Percentiles rank a stretch among this genome's conserved stretches.
Evolutionary conservation across 1,140 invertebrate species (phyloP).

Genomic region (Heliconius nattereri): DNA sequence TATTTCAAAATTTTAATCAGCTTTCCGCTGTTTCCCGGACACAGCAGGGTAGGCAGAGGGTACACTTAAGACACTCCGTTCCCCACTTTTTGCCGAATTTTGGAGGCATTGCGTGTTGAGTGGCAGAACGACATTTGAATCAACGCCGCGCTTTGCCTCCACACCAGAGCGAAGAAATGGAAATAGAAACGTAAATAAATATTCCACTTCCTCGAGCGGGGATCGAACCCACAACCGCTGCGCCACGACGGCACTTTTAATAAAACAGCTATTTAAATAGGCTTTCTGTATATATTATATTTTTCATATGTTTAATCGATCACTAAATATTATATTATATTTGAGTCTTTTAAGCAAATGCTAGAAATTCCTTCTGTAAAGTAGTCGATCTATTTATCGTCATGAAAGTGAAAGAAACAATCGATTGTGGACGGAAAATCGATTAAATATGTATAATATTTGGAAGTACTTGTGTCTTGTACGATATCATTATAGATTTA

Average conservation of each 20-base stretch:
- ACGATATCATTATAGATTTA: not conserved
- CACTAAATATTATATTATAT: not conserved
- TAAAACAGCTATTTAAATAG: not conserved
- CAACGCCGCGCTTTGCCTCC: no score
- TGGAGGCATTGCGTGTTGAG: no score
- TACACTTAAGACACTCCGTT: no score
- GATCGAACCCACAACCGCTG: no score
- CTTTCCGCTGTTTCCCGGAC: no score
- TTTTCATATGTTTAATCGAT: not conserved
- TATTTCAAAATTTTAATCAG: no score
- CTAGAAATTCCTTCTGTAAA: not conserved
- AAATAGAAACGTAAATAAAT: no score
- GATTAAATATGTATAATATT: not conserved
- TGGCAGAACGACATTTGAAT: no score
- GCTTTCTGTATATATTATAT: not conserved
- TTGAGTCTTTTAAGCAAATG: not conserved
- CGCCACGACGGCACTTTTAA: not conserved
- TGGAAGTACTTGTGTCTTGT: not conserved
- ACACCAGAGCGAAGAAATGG: no score
- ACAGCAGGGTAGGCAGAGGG: no score
- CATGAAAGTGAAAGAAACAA: not conserved
- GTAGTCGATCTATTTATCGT: constrained; percentile 2
- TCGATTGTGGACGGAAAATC: constrained; percentile 2
- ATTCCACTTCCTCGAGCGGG: no score
- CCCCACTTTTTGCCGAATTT: no score